Conservation (phyloP, 2,797 vertebrate species). For the Amphiprion clarkii region DNA sequence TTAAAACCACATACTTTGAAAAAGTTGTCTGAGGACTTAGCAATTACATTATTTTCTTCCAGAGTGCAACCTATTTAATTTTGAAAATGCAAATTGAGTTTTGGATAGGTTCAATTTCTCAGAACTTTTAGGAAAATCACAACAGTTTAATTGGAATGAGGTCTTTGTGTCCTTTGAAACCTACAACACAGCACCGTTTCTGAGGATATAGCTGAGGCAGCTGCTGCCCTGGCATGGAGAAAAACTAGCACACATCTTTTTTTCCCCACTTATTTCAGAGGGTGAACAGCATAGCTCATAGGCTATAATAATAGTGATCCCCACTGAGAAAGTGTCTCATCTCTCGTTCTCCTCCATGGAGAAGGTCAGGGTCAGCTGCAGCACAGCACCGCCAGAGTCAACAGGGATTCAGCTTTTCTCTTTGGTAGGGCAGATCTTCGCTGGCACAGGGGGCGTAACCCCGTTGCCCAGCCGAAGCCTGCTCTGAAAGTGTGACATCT, state of each 20-base stretch:
- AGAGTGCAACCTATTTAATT: background rate
- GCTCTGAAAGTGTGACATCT: conserved; percentile 8
- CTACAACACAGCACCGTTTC: background rate
- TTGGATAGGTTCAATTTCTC: background rate
- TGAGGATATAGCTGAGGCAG: conserved; percentile 21
- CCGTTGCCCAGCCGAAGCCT: background rate
- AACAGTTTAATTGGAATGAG: background rate
- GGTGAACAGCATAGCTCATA: conserved; percentile 29
- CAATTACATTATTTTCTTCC: background rate
- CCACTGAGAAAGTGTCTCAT: conserved; percentile 38
- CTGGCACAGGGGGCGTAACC: conserved; percentile 13
- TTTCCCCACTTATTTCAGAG: conserved; percentile 42
- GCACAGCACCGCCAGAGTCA: conserved; percentile 29
- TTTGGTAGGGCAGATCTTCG: conserved; percentile 27
- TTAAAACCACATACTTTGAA: conserved; percentile 6
- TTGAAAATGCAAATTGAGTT: background rate
- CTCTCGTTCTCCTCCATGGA: conserved; percentile 25
- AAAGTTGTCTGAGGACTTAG: background rate
- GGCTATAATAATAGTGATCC: conserved; percentile 39
- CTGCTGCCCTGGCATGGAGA: conserved; percentile 18
- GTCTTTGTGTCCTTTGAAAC: background rate
- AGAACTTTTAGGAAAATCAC: background rate
- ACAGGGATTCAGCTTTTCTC: conserved; percentile 27
- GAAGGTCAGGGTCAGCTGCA: conserved; percentile 57
- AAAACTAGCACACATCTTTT: conserved; percentile 26